Evolutionary conservation across 2,888 invertebrate species (phyloP), one percentile per base, ranked within the genome.

Genomic region (Geotrupes spiniger): DNA sequence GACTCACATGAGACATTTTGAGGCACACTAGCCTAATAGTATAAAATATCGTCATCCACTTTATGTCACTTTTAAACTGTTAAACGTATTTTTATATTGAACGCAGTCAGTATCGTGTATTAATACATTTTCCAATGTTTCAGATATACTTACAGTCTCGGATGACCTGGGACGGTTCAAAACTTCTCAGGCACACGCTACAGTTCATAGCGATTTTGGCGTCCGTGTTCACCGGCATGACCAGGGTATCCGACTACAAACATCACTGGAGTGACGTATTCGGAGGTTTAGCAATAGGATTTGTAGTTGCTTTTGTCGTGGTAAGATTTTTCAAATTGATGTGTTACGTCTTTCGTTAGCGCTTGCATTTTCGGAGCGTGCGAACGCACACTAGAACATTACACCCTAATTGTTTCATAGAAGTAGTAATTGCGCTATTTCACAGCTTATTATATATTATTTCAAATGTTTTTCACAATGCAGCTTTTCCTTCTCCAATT

Each of bases 251-350:
- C 1, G 92, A 98, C 76, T 93, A 97, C 78, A 97, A 97, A 71
- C 97, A 98, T 73, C 97, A 98, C 69, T 96, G 95, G 92, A 94
- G 92, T 64, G 98, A 98, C 74, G 97, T 97, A 1, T 76, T 97
- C 21, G 85, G 85, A 42, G 98, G 98, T 0, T 78, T 84, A 54
- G 62, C 76, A 25, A 80, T 90, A 53, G 91, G 91, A 6, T 68
- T 80, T n/a, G 63, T 81, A 14, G 77, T 78, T 42, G 88, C 91
- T 49, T 59, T 86, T 41, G 69, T 89, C 57, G 79, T 84, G 73
- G 90, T 90, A 69, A 82, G 85, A 12, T 11, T 15, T 6, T 21
- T 21, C 6, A 21, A 21, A 4, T 21, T 21, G 4, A 21, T 21
- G n/a, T n/a, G n/a, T n/a, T n/a, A n/a, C 21, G 4, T 21, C 6